Evolutionary conservation across 2,113 vertebrate genomes (phyloP).

Genomic region (Piprites chloris): DNA sequence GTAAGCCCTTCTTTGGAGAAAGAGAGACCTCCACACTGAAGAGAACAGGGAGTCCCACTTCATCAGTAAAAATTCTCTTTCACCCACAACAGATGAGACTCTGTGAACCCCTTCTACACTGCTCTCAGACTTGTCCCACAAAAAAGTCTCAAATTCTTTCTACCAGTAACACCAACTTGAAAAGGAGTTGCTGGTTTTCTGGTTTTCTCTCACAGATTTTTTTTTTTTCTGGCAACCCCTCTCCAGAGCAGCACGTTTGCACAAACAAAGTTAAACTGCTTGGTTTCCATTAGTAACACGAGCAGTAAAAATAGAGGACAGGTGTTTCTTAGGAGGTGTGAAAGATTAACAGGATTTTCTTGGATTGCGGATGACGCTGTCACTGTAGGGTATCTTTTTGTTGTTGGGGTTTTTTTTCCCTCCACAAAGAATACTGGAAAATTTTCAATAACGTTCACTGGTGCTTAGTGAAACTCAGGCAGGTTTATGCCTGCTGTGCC

Average conservation of each 20-base stretch:
- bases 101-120: not conserved
- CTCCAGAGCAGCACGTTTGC: not conserved
- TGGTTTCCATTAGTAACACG: slow-evolving; percentile 48
- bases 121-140: not conserved
- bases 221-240: not conserved
- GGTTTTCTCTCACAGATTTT: not conserved
- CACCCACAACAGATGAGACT: not conserved
- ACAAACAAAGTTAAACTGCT: slow-evolving; percentile 48
- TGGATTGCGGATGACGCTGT: slow-evolving; percentile 3
- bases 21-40: not conserved
- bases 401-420: not conserved
- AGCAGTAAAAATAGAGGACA: slow-evolving; percentile 50
- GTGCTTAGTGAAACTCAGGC: not conserved
- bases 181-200: not conserved
- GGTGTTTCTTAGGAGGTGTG: slow-evolving; percentile 60
- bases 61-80: not conserved
- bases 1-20: not conserved
- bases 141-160: not conserved
- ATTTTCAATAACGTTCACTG: not conserved
- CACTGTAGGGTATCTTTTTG: slow-evolving; percentile 1
- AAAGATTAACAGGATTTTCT: slow-evolving; percentile 63
- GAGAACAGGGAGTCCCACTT: not conserved
- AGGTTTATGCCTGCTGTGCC: slow-evolving; percentile 17
- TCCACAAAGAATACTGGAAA: not conserved
- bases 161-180: not conserved